Base-by-base conservation (phyloP, 2,113 vertebrate genomes). In the Porphyrio hochstetteri region DNA sequence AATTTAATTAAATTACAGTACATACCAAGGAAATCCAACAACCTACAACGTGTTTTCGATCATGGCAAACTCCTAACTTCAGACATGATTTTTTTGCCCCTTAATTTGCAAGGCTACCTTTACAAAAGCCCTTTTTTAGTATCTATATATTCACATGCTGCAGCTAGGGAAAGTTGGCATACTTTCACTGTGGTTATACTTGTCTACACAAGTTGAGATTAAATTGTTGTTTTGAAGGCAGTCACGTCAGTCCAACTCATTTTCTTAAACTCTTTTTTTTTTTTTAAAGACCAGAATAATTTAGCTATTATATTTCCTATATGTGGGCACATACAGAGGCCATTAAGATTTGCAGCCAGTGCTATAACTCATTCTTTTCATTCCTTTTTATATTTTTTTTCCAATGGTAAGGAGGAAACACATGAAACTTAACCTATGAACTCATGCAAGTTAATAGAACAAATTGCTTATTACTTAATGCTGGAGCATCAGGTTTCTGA, bases 131-230 rank as follows among this genome's bases (percentile, higher is more conserved):
- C 14, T 29, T 40, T 75, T 86, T 83, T 68, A 61, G 15, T 68
- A 24, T 44, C 52, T 83, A 27, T 55, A 18, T 63, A 64, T 68
- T 78, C 28, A 12, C 55, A 9, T 89, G 60, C 83, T 79, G 70
- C 9, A 11, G 29, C 61, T 57, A 42, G n/a, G 65, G 28, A 50
- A 93, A 85, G n/a, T 10, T 94, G 91, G 72, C 69, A 16, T 21
- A 11, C 23, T 53, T 89, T 84, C 80, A 76, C 44, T 89, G 61
- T 57, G 9, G 7, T 88, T 89, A 52, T 92, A 50, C 88, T 29
- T 90, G 91, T 94, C 86, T 91, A 78, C 86, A 93, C 80, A 95
- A 86, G 72, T 42, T 72, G 50, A 82, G 74, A 81, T 84, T 82
- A 86, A 86, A 69, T 70, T 96, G 52, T 86, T 88, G 11, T 91